Evolutionary conservation across 2,797 vertebrate genomes (phyloP).

Genomic region (Ctenopoma multispine): DNA sequence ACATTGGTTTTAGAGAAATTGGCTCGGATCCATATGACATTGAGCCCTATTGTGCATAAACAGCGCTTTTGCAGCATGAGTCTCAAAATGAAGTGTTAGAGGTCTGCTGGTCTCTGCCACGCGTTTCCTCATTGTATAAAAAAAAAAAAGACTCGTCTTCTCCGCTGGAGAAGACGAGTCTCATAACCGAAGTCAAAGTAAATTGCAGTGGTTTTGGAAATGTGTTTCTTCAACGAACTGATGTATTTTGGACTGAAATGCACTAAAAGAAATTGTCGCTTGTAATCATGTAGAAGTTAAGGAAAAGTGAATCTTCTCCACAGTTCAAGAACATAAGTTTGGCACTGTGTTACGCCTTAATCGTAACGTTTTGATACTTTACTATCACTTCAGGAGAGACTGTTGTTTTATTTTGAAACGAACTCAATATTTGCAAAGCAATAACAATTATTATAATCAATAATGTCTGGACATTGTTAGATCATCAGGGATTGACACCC

Average conservation of each 20-base stretch:
- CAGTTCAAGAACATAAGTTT: conserved; percentile 88
- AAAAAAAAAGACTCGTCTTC: conserved; percentile 92
- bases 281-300: conserved; percentile 90
- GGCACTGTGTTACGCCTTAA: conserved; percentile 90
- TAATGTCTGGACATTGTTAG: conserved; percentile 93
- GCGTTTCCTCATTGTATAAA: conserved; percentile 89
- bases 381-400: conserved; percentile 91
- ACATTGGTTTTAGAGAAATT: conserved; percentile 84
- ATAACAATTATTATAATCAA: conserved; percentile 92
- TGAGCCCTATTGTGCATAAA: conserved; percentile 86
- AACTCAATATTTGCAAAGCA: conserved; percentile 95
- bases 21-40: conserved; percentile 87
- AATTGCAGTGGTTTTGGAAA: conserved; percentile 86
- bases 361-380: conserved; percentile 88
- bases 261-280: conserved; percentile 89
- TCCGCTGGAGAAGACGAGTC: conserved; percentile 78
- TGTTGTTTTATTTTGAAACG: conserved; percentile 89
- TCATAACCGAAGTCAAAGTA: conserved; percentile 39
- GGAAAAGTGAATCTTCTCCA: conserved; percentile 80
- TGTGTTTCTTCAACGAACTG: conserved; percentile 83
- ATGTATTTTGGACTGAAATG: conserved; percentile 93
- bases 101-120: conserved; percentile 85
- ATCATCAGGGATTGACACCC: conserved; percentile 95
- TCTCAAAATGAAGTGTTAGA: conserved; percentile 91
- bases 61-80: conserved; percentile 93